Base-by-base conservation (phyloP, 2,113 vertebrate genomes). In the Lepidothrix coronata region DNA sequence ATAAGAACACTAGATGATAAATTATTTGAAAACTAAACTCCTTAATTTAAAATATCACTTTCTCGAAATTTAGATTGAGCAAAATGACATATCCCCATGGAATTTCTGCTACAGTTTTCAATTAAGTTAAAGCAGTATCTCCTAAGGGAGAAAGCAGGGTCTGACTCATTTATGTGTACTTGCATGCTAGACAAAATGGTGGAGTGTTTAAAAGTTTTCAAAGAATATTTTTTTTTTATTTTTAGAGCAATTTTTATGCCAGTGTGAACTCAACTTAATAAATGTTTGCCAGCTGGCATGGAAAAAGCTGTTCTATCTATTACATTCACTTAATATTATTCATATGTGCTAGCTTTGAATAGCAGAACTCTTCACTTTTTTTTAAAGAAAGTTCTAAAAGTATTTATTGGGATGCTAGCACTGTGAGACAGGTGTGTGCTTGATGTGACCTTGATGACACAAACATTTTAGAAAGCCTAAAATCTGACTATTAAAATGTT, bases 121-220 rank as follows among this genome's bases (percentile, higher is more conserved):
- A 33, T 91, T 88, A 72, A 73, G 31, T 68, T 78, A 52, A 82
- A 89, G 25, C 57, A 74, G 8, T 76, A 73, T 79, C 54, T 88
- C 85, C 54, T 82, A 30, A 70, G 67, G 18, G 66, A 79, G 20
- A 89, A 92, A 93, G 73, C 48, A 62, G 52, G 22, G 39, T 77
- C 89, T 91, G 89, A 94, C 86, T 97, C 89, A 94, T 76, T 96
- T 95, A 89, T 84, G 73, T 30, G 58, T 52, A 48, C 4, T 77
- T 65, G 33, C 22, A 70, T 46, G 25, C 43, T 37, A 59, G 90
- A 77, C 89, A 87, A 76, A 81, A 75, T 57, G 20, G 43, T 55
- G 28, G 7, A 6, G 31, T 46, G 67, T 88, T 94, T 62, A 31
- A 79, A 85, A 33, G 43, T 89, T 89, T 85, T 72, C 19, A 61